Evolutionary conservation across 1,140 invertebrate genomes (phyloP), one percentile per base, ranked within the genome.

Genomic region (Phymastichus coffea): DNA sequence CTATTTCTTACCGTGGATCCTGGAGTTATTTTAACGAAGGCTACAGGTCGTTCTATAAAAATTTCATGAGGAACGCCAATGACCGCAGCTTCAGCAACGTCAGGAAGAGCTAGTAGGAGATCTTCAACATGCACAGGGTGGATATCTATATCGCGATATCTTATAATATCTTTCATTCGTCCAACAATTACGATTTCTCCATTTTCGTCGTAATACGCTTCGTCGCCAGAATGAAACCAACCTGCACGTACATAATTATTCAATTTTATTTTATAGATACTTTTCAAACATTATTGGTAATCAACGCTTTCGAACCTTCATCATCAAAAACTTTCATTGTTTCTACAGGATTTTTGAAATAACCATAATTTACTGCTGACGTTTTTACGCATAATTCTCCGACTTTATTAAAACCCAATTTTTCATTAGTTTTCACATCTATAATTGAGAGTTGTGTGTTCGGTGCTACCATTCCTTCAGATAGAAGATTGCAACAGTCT

Each of bases 221-320:
- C 75, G 71, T 90, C 88, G 23, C 87, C 88, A 25, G 87, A 88
- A 47, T 83, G 79, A 10, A 88, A 75, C 87, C 87, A 91, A 14
- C 87, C 87, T 57, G 19, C 51, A 19, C 20, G n/a, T n/a, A n/a
- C n/a, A n/a, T n/a, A n/a, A n/a, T n/a, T n/a, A n/a, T n/a, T n/a
- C n/a, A n/a, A n/a, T n/a, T n/a, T n/a, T n/a, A n/a, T n/a, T n/a
- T n/a, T n/a, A n/a, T n/a, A n/a, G n/a, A n/a, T n/a, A n/a, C n/a
- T n/a, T n/a, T n/a, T n/a, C n/a, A n/a, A n/a, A n/a, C n/a, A n/a
- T n/a, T n/a, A n/a, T n/a, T n/a, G n/a, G n/a, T n/a, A n/a, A n/a
- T n/a, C n/a, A n/a, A n/a, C n/a, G n/a, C n/a, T n/a, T n/a, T n/a
- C n/a, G n/a, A n/a, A 70, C 83, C 84, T 43, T 86, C 79, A 17